A percentile compares a stretch with the other conserved stretches of the same genome.
Evolutionary conservation across 2,888 invertebrate species (phyloP).

Genomic region (Caradrina kadenii): DNA sequence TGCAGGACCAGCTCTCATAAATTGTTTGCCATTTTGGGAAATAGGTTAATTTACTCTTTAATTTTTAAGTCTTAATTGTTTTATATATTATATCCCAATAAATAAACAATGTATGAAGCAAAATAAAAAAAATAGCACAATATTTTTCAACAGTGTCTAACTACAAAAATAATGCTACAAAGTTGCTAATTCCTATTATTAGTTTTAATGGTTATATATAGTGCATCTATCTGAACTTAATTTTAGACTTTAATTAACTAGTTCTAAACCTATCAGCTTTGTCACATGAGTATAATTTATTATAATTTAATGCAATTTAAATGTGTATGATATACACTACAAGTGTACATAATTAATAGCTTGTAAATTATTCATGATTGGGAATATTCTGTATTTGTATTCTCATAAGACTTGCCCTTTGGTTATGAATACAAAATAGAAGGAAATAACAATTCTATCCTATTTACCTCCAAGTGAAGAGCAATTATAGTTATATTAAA

Average conservation of each 20-base stretch:
- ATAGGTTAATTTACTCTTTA: no score
- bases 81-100: neutral
- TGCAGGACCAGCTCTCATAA: neutral
- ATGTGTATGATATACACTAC: conserved; percentile 8
- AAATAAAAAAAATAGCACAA: conserved; percentile 10
- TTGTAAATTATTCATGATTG: conserved; percentile 14
- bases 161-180: neutral
- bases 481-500: neutral
- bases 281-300: conserved; percentile 22
- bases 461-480: conserved; percentile 11
- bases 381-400: conserved; percentile 19
- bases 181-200: neutral
- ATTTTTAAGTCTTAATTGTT: no score
- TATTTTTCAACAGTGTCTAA: neutral
- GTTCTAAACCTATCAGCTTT: neutral
- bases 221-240: neutral
- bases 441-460: conserved; percentile 12
- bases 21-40: conserved; percentile 1
- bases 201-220: neutral
- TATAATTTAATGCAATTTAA: conserved; percentile 15
- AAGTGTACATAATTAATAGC: conserved; percentile 4
- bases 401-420: conserved; percentile 14
- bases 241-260: neutral
- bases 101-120: conserved; percentile 16
- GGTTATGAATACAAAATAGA: conserved; percentile 5